phyloP scores from a whole-genome alignment of 2,113 vertebrate genomes.

The Calyptomena viridis region DNA sequence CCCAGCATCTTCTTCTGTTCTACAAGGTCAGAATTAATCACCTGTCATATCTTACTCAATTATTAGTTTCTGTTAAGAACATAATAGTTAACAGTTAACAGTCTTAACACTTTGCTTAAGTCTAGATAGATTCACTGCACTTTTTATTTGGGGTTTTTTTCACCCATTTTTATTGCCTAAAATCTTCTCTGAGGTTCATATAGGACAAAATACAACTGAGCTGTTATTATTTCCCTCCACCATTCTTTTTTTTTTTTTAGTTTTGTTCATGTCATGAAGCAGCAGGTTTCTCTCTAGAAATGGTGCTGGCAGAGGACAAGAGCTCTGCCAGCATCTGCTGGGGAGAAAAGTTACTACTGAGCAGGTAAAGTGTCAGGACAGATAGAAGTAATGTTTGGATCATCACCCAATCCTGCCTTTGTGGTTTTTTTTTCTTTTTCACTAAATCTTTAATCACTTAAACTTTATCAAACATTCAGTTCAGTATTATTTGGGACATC shows the following conservation, averaged over 20 bases:
- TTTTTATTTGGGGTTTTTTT: background rate
- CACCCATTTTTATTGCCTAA: background rate
- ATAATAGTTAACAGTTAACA: too few species aligned
- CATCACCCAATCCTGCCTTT: background rate
- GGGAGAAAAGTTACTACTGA: background rate
- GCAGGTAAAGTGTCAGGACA: background rate
- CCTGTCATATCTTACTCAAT: background rate
- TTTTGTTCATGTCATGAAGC: background rate
- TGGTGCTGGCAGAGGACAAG: background rate
- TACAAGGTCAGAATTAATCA: background rate
- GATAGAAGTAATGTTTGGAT: background rate
- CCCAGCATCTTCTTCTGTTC: background rate
- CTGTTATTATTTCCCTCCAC: background rate
- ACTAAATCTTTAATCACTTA: background rate
- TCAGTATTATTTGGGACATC: background rate
- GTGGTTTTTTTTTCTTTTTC: background rate
- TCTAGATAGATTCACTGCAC: background rate
- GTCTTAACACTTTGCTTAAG: background rate
- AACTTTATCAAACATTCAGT: background rate
- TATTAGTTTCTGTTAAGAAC: background rate
- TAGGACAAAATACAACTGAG: background rate
- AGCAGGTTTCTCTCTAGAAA: background rate
- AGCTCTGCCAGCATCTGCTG: background rate
- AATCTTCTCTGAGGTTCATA: background rate
- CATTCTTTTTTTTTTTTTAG: background rate